Conservation (phyloP, 2,113 vertebrate genomes). For the Anas platyrhynchos region DNA sequence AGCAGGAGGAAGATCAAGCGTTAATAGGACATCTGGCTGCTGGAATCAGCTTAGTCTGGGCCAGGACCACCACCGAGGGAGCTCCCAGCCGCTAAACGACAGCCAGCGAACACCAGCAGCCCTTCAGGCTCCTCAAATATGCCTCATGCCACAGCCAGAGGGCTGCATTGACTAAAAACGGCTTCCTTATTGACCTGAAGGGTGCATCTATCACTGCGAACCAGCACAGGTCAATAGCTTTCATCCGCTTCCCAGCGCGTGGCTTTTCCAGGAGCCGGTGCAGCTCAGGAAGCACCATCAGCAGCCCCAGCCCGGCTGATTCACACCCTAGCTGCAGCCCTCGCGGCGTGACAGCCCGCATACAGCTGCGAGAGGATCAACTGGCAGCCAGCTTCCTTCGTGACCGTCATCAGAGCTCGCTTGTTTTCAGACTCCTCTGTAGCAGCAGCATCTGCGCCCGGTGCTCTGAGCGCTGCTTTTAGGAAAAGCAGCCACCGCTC, state of each 20-base stretch:
- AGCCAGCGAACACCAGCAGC: conserved; percentile 15
- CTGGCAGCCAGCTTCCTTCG: conserved; percentile 25
- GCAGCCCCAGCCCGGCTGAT: neutral
- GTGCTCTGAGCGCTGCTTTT: neutral
- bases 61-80: conserved; percentile 37
- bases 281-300: conserved; percentile 22
- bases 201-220: conserved; percentile 26
- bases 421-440: conserved; percentile 36
- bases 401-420: conserved; percentile 26
- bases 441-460: neutral
- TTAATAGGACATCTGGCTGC: conserved; percentile 54
- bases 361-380: neutral
- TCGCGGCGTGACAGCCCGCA: conserved; percentile 14
- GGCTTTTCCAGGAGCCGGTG: neutral
- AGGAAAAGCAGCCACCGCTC: neutral
- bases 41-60: conserved; percentile 48
- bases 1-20: conserved; percentile 9
- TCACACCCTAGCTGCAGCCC: conserved; percentile 19
- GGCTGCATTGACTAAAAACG: neutral
- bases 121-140: neutral
- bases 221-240: conserved; percentile 43
- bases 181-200: conserved; percentile 42
- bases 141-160: neutral
- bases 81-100: neutral
- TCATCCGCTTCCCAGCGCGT: conserved; percentile 18